Percentiles rank a stretch among this genome's conserved stretches.
Evolutionary conservation across 2,113 vertebrate genomes (phyloP).

Genomic region (Nematolebias whitei): DNA sequence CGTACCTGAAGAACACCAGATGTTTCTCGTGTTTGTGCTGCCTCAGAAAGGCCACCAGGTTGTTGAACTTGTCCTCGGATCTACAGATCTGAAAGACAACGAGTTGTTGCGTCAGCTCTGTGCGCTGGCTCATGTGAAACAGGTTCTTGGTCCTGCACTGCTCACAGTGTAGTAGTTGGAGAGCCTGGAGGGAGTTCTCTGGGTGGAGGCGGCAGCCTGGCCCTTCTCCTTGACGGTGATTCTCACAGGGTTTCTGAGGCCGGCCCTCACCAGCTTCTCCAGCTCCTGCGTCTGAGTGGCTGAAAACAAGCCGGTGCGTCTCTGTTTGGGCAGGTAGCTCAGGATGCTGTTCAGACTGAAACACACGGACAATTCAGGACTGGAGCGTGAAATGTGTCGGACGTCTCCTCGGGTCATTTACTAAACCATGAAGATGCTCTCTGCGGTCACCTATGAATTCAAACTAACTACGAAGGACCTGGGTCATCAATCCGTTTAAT

Average conservation of each 20-base stretch:
- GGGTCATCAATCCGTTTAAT: too few relatives aligned
- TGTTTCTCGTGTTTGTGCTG: conserved; percentile 92
- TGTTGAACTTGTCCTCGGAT: conserved; percentile 93
- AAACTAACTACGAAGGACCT: too few relatives aligned
- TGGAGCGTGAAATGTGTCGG: too few relatives aligned
- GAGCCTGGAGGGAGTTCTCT: conserved; percentile 91
- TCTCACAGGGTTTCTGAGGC: conserved; percentile 93
- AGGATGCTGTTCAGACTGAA: conserved; percentile 91
- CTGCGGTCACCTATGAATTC: too few relatives aligned
- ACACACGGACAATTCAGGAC: too few relatives aligned
- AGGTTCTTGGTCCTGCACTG: conserved; percentile 14
- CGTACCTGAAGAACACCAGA: conserved; percentile 94
- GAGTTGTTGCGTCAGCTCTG: neutral
- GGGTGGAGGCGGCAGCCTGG: conserved; percentile 78
- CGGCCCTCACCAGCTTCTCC: conserved; percentile 93
- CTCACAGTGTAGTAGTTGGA: conserved; percentile 92
- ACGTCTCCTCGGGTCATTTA: too few relatives aligned
- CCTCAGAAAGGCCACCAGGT: conserved; percentile 90
- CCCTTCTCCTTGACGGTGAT: conserved; percentile 96
- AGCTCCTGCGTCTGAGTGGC: conserved; percentile 97
- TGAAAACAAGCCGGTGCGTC: conserved; percentile 94
- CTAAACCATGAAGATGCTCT: too few relatives aligned
- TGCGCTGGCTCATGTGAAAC: neutral
- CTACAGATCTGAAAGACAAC: conserved; percentile 83
- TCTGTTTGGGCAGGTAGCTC: conserved; percentile 91